Conservation (phyloP, 1,140 invertebrate species). For the Drosophila seguyi region DNA sequence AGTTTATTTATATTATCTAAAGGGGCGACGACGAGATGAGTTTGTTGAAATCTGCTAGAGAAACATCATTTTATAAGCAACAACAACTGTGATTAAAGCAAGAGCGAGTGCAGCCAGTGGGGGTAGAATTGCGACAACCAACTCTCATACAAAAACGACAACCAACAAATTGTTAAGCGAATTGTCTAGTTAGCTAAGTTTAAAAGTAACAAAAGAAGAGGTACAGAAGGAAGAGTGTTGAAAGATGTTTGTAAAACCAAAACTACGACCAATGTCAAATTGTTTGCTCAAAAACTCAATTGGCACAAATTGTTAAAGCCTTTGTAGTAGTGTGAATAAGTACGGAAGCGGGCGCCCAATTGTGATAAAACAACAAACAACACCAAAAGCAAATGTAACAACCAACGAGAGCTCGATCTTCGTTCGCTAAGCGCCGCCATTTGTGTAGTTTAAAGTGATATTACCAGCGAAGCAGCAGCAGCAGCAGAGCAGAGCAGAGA, state of each 20-base stretch:
- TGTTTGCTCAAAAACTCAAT: slow-evolving; percentile 73
- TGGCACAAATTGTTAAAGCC: slow-evolving; percentile 81
- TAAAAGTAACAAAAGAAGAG: slow-evolving; percentile 41
- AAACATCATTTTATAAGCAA: slow-evolving; percentile 83
- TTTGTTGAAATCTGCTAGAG: slow-evolving; percentile 63
- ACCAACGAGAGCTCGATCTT: slow-evolving; percentile 56
- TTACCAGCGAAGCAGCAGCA: slow-evolving; percentile 58
- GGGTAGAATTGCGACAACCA: slow-evolving; percentile 30
- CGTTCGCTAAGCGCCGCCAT: slow-evolving; percentile 68
- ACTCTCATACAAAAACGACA: slow-evolving; percentile 47
- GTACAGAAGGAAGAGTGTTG: slow-evolving; percentile 40
- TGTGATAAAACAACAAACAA: slow-evolving; percentile 71
- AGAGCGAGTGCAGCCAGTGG: slow-evolving; percentile 50
- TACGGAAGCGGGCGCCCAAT: slow-evolving; percentile 68
- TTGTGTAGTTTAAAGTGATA: slow-evolving; percentile 82
- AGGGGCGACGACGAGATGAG: slow-evolving; percentile 26
- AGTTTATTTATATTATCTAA: slow-evolving; percentile 54
- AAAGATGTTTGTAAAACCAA: slow-evolving; percentile 69
- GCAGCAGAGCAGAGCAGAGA: slow-evolving; percentile 30
- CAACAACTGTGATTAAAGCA: slow-evolving; percentile 82
- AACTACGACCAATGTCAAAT: slow-evolving; percentile 75
- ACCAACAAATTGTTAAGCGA: slow-evolving; percentile 76
- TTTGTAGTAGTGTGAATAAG: slow-evolving; percentile 74
- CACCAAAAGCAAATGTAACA: slow-evolving; percentile 71
- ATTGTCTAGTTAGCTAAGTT: slow-evolving; percentile 82